Evolutionary conservation across 1,140 invertebrate species (phyloP), one percentile per base, ranked within the genome.

Genomic region (Battus philenor): DNA sequence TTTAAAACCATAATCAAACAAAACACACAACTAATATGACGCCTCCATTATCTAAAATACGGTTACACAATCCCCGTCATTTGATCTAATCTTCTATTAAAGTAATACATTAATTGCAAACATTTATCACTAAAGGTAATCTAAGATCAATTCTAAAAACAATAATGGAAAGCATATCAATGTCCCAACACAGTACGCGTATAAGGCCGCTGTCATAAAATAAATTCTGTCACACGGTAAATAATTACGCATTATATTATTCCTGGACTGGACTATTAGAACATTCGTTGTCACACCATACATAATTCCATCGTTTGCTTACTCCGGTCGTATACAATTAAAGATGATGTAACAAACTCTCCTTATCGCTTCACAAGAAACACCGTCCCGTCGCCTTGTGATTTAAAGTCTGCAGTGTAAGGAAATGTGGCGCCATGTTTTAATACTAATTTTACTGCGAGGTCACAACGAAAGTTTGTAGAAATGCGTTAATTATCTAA

Each of bases 221-320:
- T 41, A 17, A 45, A 55, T 46, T 58, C 62, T 60, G 51, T 67
- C 54, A 63, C 41, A 55, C 44, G 47, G 34, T 55, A 55, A 59
- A 58, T 58, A 54, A 33, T 54, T 48, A 54, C 44, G 34, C 44
- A 54, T 15, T 10, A 18, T 20, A 33, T 9, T 53, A 41, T 45
- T 55, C 29, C 15, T 2, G 20, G 16, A 12, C 12, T 55, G 30
- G 17, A 31, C 38, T 30, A 51, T 56, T 58, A 64, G 52, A 59
- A 54, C 55, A 58, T 68, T 68, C 60, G 55, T 50, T 67, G 61
- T 67, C 69, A 62, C 64, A 47, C 46, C 53, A 48, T 20, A 39
- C 49, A 44, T 72, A 64, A 68, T 66, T 56, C 59, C 54, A 45
- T 16, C 52, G 61, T 74, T 77, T 73, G 59, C 59, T 62, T 59